A percentile compares a stretch with the other conserved stretches of the same genome.
These are phyloP conservation scores for Patella vulgata DNA, from an alignment of 1,140 invertebrate genomes.

Conservation along the genomic window DNA sequence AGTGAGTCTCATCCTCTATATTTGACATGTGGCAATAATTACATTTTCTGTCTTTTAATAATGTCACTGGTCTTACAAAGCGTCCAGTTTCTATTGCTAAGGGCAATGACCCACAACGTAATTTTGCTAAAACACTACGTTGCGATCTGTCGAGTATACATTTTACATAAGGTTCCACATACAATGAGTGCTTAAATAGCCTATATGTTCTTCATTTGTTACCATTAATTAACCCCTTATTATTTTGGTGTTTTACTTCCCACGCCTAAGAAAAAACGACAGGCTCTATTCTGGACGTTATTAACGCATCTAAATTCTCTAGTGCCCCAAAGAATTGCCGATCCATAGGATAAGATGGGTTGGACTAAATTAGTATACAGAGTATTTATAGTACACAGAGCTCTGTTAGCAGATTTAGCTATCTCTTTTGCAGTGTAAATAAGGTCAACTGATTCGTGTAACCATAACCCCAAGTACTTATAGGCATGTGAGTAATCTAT, in stretches of 20 bases:
- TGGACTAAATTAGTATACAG: neutral
- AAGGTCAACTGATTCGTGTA: constrained; percentile 9
- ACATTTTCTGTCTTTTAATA: too few species aligned
- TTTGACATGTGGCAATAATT: too few species aligned
- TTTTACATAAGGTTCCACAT: too few species aligned
- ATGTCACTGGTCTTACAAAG: too few species aligned
- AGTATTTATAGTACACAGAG: constrained; percentile 5
- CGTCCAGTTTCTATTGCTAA: too few species aligned
- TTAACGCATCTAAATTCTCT: constrained; percentile 9
- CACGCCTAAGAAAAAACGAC: constrained; percentile 17
- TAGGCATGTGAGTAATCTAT: constrained; percentile 12
- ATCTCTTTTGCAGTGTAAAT: neutral
- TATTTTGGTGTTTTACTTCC: constrained; percentile 15
- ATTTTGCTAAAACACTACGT: too few species aligned
- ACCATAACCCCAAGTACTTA: constrained; percentile 19
- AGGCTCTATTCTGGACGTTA: constrained; percentile 21
- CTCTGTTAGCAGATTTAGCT: constrained; percentile 2
- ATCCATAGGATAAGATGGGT: constrained; percentile 21
- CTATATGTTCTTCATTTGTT: too few species aligned
- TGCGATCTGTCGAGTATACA: too few species aligned
- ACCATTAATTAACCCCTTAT: too few species aligned
- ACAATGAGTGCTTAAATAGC: too few species aligned
- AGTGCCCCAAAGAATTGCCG: constrained; percentile 19
- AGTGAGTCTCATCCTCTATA: too few species aligned
- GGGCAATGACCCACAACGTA: too few species aligned